Evolutionary conservation across 2,797 vertebrate species (phyloP).

Genomic region (Rhinogobio ventralis): DNA sequence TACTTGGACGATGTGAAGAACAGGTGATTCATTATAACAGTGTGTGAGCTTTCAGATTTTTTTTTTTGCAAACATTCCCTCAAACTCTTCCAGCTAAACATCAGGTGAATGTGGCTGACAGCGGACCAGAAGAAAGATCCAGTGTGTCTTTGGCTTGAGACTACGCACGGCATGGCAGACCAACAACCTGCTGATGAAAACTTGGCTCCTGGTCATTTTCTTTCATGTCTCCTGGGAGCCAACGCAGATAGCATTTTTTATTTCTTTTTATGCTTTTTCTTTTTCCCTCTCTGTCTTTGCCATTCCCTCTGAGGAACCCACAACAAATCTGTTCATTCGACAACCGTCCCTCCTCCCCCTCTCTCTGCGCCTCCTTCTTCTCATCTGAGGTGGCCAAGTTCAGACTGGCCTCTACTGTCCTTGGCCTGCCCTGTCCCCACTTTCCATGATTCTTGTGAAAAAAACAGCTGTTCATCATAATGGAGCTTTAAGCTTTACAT

Average conservation of each 20-base stretch:
- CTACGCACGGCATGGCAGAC: slow-evolving; percentile 23
- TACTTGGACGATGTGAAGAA: slow-evolving; percentile 48
- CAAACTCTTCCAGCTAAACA: slow-evolving; percentile 56
- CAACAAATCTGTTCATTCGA: slow-evolving; percentile 69
- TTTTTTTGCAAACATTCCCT: slow-evolving; percentile 61
- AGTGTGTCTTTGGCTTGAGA: slow-evolving; percentile 24
- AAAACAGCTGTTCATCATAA: slow-evolving; percentile 16
- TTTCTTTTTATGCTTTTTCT: slow-evolving; percentile 15
- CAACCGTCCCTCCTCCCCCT: slow-evolving; percentile 4
- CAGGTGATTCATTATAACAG: slow-evolving; percentile 66
- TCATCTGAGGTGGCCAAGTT: slow-evolving; percentile 64
- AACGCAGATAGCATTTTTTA: slow-evolving; percentile 35
- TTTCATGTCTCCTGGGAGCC: slow-evolving; percentile 43
- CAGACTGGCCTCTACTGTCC: slow-evolving; percentile 54
- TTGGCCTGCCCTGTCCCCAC: slow-evolving; percentile 39
- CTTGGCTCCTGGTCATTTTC: slow-evolving; percentile 26
- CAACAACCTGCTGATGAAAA: slow-evolving; percentile 42
- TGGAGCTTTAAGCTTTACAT: slow-evolving; percentile 38
- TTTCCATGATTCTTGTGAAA: slow-evolving; percentile 29
- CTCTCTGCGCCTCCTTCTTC: slow-evolving; percentile 51
- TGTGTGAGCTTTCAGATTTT: slow-evolving; percentile 52
- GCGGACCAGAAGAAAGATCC: slow-evolving; percentile 8
- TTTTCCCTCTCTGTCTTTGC: slow-evolving; percentile 46
- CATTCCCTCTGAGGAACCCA: slow-evolving; percentile 60
- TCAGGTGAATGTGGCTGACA: slow-evolving; percentile 44